Evolutionary conservation across 2,888 invertebrate species (phyloP).

Genomic region (Lepidocyrtinus sp.): DNA sequence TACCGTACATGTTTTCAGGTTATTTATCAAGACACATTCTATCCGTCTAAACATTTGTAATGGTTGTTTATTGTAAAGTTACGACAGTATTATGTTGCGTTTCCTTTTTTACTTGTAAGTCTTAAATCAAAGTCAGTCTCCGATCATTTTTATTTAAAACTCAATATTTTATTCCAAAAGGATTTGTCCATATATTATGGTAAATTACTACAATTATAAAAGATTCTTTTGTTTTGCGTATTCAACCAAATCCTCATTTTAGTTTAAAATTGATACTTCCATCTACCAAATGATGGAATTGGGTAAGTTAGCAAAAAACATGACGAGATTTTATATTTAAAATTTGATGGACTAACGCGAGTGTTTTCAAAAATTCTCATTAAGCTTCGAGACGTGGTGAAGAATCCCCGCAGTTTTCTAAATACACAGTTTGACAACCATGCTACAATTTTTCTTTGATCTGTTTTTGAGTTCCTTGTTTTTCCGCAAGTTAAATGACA

Average conservation of each 20-base stretch:
- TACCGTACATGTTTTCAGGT: background rate
- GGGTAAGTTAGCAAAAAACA: too few relatives aligned
- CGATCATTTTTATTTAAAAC: too few relatives aligned
- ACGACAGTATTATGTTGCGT: conserved; percentile 53
- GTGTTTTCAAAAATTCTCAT: background rate
- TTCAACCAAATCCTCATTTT: too few relatives aligned
- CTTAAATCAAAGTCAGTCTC: conserved; percentile 50
- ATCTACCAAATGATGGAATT: too few relatives aligned
- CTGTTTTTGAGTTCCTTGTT: background rate
- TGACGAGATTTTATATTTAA: too few relatives aligned
- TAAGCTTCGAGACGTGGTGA: background rate
- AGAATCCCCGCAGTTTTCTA: background rate
- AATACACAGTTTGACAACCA: background rate
- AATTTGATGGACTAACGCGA: background rate
- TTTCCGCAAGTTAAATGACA: background rate
- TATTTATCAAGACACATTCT: conserved; percentile 39
- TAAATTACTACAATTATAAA: too few relatives aligned
- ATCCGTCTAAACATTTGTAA: conserved; percentile 32
- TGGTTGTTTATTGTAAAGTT: conserved; percentile 52
- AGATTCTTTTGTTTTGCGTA: too few relatives aligned
- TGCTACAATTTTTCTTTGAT: background rate
- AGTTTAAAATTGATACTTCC: too few relatives aligned
- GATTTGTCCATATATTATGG: too few relatives aligned
- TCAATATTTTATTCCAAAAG: too few relatives aligned
- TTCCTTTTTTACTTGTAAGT: conserved; percentile 46